phyloP scores from a whole-genome alignment of 2,888 invertebrate species.

The Eupithecia subfuscata region DNA sequence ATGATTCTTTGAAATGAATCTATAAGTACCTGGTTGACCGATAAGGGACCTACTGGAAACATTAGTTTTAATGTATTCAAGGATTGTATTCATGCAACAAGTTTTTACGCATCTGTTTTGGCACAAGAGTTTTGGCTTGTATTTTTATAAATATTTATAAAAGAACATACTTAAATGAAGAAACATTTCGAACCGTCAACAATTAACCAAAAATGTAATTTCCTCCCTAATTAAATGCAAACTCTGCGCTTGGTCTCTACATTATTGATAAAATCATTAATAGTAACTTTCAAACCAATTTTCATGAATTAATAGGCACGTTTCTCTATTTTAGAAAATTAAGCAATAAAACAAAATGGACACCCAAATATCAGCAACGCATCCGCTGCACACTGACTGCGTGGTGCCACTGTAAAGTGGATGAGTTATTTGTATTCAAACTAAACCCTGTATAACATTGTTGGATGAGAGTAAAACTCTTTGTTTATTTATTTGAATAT shows the following conservation, averaged over 20 bases:
- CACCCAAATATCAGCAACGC: slow-evolving; percentile 27
- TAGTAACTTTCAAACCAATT: not conserved
- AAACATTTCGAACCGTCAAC: not conserved
- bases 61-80: slow-evolving; percentile 69
- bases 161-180: not conserved
- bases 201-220: not conserved
- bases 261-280: not conserved
- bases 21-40: not conserved
- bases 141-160: slow-evolving; percentile 6
- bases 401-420: too few relatives aligned
- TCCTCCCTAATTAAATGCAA: too few relatives aligned
- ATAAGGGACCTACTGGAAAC: slow-evolving; percentile 12
- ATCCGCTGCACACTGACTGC: slow-evolving; percentile 28
- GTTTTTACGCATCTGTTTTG: slow-evolving; percentile 79
- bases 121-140: slow-evolving; percentile 58
- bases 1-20: not conserved
- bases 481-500: slow-evolving; percentile 6
- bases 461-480: not conserved
- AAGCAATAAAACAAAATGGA: slow-evolving; percentile 27
- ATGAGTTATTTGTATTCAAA: not conserved
- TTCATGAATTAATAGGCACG: not conserved
- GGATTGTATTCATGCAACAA: slow-evolving; percentile 73
- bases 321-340: not conserved
- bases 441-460: not conserved
- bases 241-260: not conserved